Base-by-base conservation (phyloP, 2,113 vertebrate genomes). In the Ammodramus savannarum region DNA sequence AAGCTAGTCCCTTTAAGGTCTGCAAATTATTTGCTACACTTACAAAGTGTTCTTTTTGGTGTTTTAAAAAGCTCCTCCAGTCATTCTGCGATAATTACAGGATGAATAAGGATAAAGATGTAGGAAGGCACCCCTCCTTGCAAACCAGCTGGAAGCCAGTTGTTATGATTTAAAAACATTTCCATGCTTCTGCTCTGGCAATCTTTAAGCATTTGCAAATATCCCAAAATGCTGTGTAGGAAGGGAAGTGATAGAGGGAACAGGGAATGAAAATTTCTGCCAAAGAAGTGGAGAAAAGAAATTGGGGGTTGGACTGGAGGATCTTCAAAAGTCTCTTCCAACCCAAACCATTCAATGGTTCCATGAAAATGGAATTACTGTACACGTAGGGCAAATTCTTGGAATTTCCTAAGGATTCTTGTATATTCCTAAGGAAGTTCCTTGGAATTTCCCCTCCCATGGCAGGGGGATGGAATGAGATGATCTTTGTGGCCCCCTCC, bases 121-220 rank as follows among this genome's bases (percentile, higher is more conserved):
- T 48, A 83, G 90, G 75, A 94, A 95, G 85, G 82, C 72, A 88
- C 67, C 79, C 69, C 48, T 95, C 68, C 55, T 83, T 58, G 73
- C 75, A 93, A 90, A 94, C 38, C 85, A 90, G 94, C 93, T 88
- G 94, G 92, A 94, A 96, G 72, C 59, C 82, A 71, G 82, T 91
- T 95, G 49, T 93, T 93, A 20, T 29, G 23, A 90, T 91, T 91
- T 67, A 13, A 85, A 90, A 94, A 83, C 34, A 74, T 51, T 90
- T 91, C 72, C 48, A 63, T 55, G 51, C 63, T 90, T 85, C 72
- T 86, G 44, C 39, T 86, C 23, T 69, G 43, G 36, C 67, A 91
- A 48, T 34, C 17, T 84, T 77, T 73, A 89, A 79, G 62, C 62
- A 79, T 67, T 77, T 91, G 25, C n/a, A 87, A 83, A 69, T 55